These are phyloP conservation scores for Drosophila subobscura DNA, from an alignment of 1,140 invertebrate genomes.

Conservation along the genomic window DNA sequence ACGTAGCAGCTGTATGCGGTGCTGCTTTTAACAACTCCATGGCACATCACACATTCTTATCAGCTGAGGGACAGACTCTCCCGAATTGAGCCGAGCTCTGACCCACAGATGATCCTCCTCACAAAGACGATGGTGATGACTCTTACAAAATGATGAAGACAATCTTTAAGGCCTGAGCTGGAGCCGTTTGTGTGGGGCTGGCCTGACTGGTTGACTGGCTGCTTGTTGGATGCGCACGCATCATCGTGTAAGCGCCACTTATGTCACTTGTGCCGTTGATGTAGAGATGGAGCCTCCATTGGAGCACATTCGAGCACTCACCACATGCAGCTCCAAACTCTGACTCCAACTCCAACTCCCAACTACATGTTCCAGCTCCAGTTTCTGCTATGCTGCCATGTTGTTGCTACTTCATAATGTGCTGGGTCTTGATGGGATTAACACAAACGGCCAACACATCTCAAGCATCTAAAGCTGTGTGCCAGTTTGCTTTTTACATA, in stretches of 20 bases:
- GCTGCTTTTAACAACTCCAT: constrained; percentile 76
- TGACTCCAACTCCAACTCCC: constrained; percentile 36
- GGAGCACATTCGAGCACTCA: constrained; percentile 52
- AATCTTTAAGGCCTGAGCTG: constrained; percentile 38
- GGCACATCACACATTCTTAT: constrained; percentile 69
- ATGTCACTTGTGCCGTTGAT: constrained; percentile 83
- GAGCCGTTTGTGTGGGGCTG: constrained; percentile 43
- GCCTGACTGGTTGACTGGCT: constrained; percentile 32
- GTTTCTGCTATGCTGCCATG: constrained; percentile 59
- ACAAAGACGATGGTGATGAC: constrained; percentile 48
- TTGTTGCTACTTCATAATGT: constrained; percentile 76
- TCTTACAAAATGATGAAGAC: constrained; percentile 72
- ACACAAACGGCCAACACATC: constrained; percentile 81
- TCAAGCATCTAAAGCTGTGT: constrained; percentile 78
- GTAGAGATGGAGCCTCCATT: constrained; percentile 69
- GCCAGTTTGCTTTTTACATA: constrained; percentile 77
- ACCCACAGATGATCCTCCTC: constrained; percentile 20
- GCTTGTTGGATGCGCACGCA: constrained; percentile 78
- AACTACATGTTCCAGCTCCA: constrained; percentile 55
- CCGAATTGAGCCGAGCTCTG: too few relatives aligned
- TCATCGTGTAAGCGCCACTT: constrained; percentile 83
- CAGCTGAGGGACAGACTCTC: constrained; percentile 29
- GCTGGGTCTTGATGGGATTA: constrained; percentile 77
- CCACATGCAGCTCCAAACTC: constrained; percentile 61
- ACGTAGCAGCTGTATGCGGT: constrained; percentile 56